Conservation (phyloP, 2,888 invertebrate species). For the Atethmia centrago region DNA sequence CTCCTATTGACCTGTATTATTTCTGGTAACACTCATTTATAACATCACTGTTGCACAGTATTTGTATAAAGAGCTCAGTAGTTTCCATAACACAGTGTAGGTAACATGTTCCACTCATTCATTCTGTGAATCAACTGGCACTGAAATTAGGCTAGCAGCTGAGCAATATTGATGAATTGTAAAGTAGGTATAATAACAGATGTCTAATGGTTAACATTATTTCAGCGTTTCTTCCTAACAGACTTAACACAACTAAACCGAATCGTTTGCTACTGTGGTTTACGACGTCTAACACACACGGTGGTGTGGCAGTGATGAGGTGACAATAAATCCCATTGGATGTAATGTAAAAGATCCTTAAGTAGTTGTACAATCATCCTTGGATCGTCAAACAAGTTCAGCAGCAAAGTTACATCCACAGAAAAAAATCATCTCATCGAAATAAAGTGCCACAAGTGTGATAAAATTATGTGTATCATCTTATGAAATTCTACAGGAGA, state of each 20-base stretch:
- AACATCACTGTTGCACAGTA: slow-evolving; percentile 4
- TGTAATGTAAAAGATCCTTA: neutral
- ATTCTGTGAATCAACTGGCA: slow-evolving; percentile 10
- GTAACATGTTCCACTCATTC: slow-evolving; percentile 1
- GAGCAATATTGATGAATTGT: neutral
- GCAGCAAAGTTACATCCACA: neutral
- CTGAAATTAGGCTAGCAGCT: slow-evolving; percentile 3
- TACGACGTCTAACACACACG: neutral
- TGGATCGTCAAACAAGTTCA: neutral
- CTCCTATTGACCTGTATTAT: neutral
- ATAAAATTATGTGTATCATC: neutral
- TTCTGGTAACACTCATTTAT: slow-evolving; percentile 7
- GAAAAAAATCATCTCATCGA: neutral
- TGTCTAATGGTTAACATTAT: neutral
- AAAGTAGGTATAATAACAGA: neutral
- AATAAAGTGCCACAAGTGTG: neutral
- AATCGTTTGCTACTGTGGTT: neutral
- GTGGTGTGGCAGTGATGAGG: neutral
- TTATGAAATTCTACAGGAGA: neutral
- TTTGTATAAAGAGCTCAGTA: slow-evolving; percentile 3
- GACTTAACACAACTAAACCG: neutral
- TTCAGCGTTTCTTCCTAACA: neutral
- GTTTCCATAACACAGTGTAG: slow-evolving; percentile 16
- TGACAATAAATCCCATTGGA: neutral
- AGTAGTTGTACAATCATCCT: neutral